These are phyloP conservation scores for Amazona vittata DNA, from an alignment of 2,113 vertebrate genomes.

Conservation along the genomic window DNA sequence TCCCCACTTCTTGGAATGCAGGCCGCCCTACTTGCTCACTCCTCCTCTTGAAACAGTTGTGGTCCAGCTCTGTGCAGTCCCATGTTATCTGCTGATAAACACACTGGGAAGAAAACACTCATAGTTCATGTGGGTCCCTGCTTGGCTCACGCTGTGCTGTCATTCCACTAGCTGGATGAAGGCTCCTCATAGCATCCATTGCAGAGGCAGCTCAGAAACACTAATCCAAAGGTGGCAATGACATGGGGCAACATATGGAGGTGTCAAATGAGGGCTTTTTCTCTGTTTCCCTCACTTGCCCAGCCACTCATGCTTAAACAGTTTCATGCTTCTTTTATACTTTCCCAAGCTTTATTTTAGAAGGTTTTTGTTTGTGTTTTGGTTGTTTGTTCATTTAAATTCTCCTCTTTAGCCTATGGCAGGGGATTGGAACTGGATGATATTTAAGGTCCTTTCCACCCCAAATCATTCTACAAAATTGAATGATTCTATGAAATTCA, in stretches of 20 bases:
- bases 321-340: neutral
- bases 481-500: neutral
- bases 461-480: neutral
- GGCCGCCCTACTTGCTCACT: neutral
- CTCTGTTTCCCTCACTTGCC: neutral
- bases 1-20: no score
- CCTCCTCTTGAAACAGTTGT: rapidly evolving
- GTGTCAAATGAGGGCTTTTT: neutral
- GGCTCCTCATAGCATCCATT: neutral
- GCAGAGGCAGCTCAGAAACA: neutral
- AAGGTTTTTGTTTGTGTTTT: neutral
- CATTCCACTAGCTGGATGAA: neutral
- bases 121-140: neutral
- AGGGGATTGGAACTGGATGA: neutral
- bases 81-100: neutral
- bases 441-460: neutral
- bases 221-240: neutral
- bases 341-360: neutral
- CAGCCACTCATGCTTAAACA: neutral
- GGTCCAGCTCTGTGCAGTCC: neutral
- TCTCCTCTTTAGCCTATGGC: neutral
- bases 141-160: neutral
- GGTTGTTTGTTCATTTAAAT: neutral
- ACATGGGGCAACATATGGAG: neutral
- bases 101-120: neutral